phyloP scores from a whole-genome alignment of 2,888 invertebrate genomes.

The Tenodera sinensis region DNA sequence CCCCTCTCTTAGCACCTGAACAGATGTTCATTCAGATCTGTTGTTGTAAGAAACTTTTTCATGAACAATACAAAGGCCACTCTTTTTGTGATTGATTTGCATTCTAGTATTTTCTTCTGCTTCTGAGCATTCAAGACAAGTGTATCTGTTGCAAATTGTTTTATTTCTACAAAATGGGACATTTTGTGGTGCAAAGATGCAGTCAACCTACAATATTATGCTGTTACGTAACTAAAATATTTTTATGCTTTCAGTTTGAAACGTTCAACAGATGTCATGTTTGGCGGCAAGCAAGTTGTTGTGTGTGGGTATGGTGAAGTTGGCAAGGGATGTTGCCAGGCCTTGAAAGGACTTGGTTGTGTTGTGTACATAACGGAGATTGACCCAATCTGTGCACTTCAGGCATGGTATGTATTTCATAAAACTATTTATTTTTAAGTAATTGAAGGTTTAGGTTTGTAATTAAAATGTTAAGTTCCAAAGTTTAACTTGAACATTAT shows the following conservation, averaged over 20 bases:
- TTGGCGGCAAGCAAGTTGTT: slow-evolving; percentile 93
- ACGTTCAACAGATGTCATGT: slow-evolving; percentile 93
- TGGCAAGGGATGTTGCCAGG: slow-evolving; percentile 95
- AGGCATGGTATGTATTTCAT: slow-evolving; percentile 66
- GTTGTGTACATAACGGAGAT: slow-evolving; percentile 93
- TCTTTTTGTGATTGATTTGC: too few species aligned
- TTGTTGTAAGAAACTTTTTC: too few species aligned
- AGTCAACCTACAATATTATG: too few species aligned
- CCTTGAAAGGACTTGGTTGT: slow-evolving; percentile 89
- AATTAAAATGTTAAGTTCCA: neutral
- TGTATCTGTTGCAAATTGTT: too few species aligned
- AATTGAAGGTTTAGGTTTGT: neutral
- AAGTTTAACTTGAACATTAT: too few species aligned
- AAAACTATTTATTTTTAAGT: neutral
- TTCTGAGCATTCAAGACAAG: too few species aligned
- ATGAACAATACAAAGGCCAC: too few species aligned
- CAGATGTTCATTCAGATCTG: too few species aligned
- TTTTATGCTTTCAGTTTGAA: slow-evolving; percentile 60
- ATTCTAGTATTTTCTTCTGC: too few species aligned
- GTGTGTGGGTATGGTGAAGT: slow-evolving; percentile 97
- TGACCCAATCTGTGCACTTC: slow-evolving; percentile 95
- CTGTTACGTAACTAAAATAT: neutral
- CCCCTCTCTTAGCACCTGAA: too few species aligned
- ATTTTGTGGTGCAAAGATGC: too few species aligned
- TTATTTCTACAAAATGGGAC: too few species aligned